Evolutionary conservation across 2,797 vertebrate genomes (phyloP).

Genomic region (Chanos chanos): DNA sequence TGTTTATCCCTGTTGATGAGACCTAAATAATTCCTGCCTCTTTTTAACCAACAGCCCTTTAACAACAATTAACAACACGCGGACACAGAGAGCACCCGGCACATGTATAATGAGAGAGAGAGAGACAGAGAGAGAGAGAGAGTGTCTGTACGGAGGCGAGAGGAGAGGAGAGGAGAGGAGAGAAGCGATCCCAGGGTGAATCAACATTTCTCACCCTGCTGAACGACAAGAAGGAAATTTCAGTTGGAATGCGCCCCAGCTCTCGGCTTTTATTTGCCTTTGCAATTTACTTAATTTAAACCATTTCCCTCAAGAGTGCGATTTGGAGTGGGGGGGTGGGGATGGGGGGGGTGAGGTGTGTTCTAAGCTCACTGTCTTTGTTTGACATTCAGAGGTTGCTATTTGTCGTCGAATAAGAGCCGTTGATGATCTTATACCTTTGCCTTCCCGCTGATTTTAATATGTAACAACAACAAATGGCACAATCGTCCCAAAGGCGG

Average conservation of each 20-base stretch:
- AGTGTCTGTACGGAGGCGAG: conserved; percentile 49
- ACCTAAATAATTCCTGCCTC: conserved; percentile 74
- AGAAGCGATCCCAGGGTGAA: conserved; percentile 64
- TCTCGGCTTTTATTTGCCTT: conserved; percentile 42
- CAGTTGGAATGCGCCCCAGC: conserved; percentile 41
- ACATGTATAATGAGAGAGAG: conserved; percentile 67
- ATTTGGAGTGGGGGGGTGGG: too few species aligned
- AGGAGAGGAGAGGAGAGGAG: conserved; percentile 61
- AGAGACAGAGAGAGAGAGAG: conserved; percentile 40
- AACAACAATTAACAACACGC: conserved; percentile 75
- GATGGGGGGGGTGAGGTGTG: too few species aligned
- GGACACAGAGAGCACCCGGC: conserved; percentile 60
- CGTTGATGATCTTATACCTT: conserved; percentile 5
- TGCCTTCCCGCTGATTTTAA: conserved; percentile 32
- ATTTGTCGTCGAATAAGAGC: conserved; percentile 22
- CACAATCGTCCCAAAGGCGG: conserved; percentile 15
- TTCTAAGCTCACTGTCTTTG: conserved; percentile 25
- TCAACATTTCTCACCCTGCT: conserved; percentile 48
- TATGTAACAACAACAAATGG: conserved; percentile 32
- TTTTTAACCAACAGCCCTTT: conserved; percentile 74
- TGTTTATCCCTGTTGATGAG: conserved; percentile 77
- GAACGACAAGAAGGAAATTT: conserved; percentile 48
- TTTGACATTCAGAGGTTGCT: conserved; percentile 3
- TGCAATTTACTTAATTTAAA: conserved; percentile 45
- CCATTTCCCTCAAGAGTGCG: conserved; percentile 41